phyloP scores from a whole-genome alignment of 2,797 vertebrate genomes.

The Sandelia bainsii region DNA sequence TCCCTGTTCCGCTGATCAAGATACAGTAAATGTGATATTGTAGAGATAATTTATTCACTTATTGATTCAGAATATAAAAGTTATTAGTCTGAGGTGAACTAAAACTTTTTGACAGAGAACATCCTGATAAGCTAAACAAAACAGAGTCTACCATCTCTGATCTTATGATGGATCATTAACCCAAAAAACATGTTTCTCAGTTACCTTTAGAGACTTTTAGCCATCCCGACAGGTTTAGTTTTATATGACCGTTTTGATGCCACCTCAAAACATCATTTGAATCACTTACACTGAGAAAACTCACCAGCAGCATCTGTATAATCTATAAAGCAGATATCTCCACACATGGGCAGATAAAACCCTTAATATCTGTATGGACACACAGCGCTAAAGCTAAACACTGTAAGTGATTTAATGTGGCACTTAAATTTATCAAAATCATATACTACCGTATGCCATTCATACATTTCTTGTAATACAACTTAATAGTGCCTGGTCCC shows the following conservation, averaged over 20 bases:
- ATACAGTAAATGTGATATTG: slow-evolving; percentile 6
- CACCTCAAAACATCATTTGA: background rate
- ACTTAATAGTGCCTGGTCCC: background rate
- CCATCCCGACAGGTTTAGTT: background rate
- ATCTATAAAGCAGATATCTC: slow-evolving; percentile 5
- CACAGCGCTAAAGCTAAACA: too few species aligned
- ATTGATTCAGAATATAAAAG: slow-evolving; percentile 1
- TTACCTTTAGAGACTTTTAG: background rate
- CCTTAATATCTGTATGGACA: background rate
- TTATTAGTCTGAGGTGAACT: slow-evolving; percentile 25
- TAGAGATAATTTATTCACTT: slow-evolving; percentile 18
- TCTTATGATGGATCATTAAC: background rate
- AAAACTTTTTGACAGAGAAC: background rate
- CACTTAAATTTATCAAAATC: too few species aligned
- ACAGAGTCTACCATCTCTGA: background rate
- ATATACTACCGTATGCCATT: too few species aligned
- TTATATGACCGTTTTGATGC: background rate
- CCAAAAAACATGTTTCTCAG: background rate
- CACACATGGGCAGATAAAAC: background rate
- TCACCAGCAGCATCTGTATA: background rate
- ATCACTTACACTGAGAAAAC: too few species aligned
- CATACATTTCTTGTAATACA: background rate
- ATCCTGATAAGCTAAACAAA: slow-evolving; percentile 4
- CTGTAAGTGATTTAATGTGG: too few species aligned
- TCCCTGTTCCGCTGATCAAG: slow-evolving; percentile 17